These are phyloP conservation scores for Drosophila kuntzei DNA, from an alignment of 2,888 invertebrate genomes.

Conservation along the genomic window DNA sequence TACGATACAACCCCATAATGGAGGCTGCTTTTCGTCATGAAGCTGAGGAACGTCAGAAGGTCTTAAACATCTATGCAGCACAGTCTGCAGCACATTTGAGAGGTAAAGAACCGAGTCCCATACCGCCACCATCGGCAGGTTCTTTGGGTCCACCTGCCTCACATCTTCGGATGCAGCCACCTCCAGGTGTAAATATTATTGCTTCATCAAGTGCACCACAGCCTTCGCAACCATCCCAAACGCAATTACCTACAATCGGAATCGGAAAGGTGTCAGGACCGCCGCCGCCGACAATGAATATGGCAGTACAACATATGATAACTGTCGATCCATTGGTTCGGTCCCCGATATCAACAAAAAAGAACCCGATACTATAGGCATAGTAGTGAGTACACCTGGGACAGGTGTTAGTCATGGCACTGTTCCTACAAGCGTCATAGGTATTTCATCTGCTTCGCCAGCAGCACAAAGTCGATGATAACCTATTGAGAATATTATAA, in stretches of 20 bases:
- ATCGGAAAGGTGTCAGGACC: conserved; percentile 45
- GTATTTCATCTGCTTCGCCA: conserved; percentile 73
- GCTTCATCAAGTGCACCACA: conserved; percentile 29
- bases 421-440: conserved; percentile 63
- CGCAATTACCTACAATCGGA: conserved; percentile 44
- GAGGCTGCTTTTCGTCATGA: conserved; percentile 92
- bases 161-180: conserved; percentile 83
- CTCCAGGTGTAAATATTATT: conserved; percentile 38
- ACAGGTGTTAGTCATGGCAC: conserved; percentile 42
- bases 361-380: conserved; percentile 64
- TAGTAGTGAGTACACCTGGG: conserved; percentile 49
- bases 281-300: conserved; percentile 42
- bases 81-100: conserved; percentile 86
- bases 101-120: conserved; percentile 85
- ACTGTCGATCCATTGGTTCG: conserved; percentile 74
- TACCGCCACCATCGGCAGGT: conserved; percentile 83
- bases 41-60: conserved; percentile 92
- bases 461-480: conserved; percentile 81
- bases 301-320: conserved; percentile 80
- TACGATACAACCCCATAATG: conserved; percentile 92
- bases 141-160: conserved; percentile 77
- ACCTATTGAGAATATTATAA: conserved; percentile 36
- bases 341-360: conserved; percentile 62
- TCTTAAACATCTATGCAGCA: conserved; percentile 90
- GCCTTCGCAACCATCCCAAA: conserved; percentile 36